phyloP scores from a whole-genome alignment of 2,888 invertebrate genomes.

The Panorpa germanica region DNA sequence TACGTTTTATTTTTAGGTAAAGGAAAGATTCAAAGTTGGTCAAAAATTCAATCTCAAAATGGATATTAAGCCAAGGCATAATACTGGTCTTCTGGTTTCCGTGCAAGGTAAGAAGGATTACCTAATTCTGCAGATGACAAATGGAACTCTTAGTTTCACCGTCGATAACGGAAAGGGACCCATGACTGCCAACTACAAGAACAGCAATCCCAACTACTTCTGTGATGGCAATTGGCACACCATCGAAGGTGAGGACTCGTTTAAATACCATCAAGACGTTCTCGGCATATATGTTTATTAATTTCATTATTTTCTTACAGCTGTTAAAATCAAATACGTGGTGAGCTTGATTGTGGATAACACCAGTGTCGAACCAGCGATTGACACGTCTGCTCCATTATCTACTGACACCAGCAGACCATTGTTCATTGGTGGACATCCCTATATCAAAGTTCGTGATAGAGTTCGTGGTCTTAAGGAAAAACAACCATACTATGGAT shows the following conservation, averaged over 20 bases:
- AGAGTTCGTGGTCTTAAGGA: constrained; percentile 45
- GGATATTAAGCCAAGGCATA: constrained; percentile 71
- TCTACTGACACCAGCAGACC: constrained; percentile 69
- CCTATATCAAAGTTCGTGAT: constrained; percentile 21
- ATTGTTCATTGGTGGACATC: constrained; percentile 82
- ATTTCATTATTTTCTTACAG: constrained; percentile 25
- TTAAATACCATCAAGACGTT: neutral
- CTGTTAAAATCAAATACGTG: constrained; percentile 77
- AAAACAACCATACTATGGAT: constrained; percentile 55
- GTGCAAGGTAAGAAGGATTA: constrained; percentile 72
- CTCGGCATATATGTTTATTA: constrained; percentile 3
- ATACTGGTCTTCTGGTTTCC: constrained; percentile 69
- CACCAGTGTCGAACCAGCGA: constrained; percentile 48
- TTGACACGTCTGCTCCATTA: constrained; percentile 40
- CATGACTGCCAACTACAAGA: constrained; percentile 50
- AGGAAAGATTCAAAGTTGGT: constrained; percentile 63
- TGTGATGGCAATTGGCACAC: constrained; percentile 95
- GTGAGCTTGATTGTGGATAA: constrained; percentile 77
- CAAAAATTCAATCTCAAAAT: constrained; percentile 57
- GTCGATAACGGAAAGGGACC: constrained; percentile 72
- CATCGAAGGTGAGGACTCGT: constrained; percentile 39
- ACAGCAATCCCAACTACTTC: constrained; percentile 45
- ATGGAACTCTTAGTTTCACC: constrained; percentile 66
- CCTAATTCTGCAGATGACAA: constrained; percentile 69
- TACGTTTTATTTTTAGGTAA: constrained; percentile 13